Evolutionary conservation across 92 coral and sea anemone species (phyloP).

Genomic region (Diadumene lineata): DNA sequence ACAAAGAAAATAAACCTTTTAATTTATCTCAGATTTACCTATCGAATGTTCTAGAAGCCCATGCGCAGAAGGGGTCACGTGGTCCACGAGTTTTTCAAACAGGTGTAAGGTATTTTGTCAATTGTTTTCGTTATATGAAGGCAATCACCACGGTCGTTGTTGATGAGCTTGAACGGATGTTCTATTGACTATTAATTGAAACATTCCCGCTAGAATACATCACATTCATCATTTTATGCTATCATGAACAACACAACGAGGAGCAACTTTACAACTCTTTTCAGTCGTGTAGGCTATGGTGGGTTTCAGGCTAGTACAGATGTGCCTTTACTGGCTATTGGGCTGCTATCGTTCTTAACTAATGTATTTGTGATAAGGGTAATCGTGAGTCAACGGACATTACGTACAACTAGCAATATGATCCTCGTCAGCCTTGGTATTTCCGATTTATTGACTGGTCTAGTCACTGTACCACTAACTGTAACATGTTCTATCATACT

Average conservation of each 20-base stretch:
- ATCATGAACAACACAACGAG: constrained; percentile 11
- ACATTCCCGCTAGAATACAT: neutral
- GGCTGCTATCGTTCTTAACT: constrained; percentile 20
- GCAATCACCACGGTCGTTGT: constrained; percentile 10
- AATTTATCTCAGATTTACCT: neutral
- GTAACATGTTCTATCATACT: constrained; percentile 24
- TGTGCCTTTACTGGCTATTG: constrained; percentile 19
- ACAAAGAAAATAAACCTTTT: neutral
- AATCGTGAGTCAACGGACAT: constrained; percentile 3
- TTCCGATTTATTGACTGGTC: constrained; percentile 29
- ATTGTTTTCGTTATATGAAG: neutral
- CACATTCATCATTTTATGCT: neutral
- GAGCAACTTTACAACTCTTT: too few relatives aligned
- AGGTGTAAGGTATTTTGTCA: neutral
- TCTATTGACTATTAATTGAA: constrained; percentile 6
- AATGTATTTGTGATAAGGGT: constrained; percentile 26
- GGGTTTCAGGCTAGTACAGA: constrained; percentile 38
- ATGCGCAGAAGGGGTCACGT: neutral
- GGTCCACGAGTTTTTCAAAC: neutral
- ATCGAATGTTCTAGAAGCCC: neutral
- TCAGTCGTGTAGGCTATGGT: neutral
- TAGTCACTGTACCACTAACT: constrained; percentile 31
- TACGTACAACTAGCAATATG: constrained; percentile 26
- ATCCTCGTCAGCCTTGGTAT: constrained; percentile 33
- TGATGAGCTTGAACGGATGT: neutral